Conservation (phyloP, 2,113 vertebrate species). For the Embiotoca jacksoni region DNA sequence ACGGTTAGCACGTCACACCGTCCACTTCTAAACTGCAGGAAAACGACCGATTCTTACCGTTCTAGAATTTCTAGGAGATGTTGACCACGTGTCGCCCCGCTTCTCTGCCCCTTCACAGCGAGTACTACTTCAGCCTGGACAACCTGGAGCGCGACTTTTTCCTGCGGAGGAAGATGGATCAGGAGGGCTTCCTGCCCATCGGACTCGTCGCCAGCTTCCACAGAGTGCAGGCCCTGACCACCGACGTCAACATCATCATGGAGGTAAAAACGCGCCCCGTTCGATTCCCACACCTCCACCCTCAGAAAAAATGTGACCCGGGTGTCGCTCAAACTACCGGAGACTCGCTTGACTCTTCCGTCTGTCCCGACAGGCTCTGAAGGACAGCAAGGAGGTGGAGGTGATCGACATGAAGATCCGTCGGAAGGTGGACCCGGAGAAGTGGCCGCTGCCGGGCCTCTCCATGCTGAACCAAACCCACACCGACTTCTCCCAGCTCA, state of each 20-base stretch:
- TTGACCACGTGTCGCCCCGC: background rate
- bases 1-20: no score
- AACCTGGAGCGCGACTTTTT: constrained; percentile 98
- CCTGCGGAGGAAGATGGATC: constrained; percentile 96
- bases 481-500: constrained; percentile 95
- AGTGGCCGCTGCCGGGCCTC: constrained; percentile 96
- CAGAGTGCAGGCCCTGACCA: constrained; percentile 96
- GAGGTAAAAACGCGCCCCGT: constrained; percentile 79
- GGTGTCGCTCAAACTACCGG: no score
- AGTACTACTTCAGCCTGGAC: constrained; percentile 98
- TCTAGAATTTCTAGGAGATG: no score
- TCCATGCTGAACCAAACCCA: constrained; percentile 88
- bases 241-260: constrained; percentile 91
- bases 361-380: constrained; percentile 86
- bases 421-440: constrained; percentile 92
- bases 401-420: constrained; percentile 95
- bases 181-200: constrained; percentile 93
- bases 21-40: no score
- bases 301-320: no score
- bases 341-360: background rate
- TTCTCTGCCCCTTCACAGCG: constrained; percentile 77
- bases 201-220: constrained; percentile 95
- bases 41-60: no score
- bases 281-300: no score
- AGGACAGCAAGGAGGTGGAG: constrained; percentile 97